These are phyloP conservation scores for Drosophila sucinea DNA, from an alignment of 1,140 invertebrate species.

Conservation along the genomic window DNA sequence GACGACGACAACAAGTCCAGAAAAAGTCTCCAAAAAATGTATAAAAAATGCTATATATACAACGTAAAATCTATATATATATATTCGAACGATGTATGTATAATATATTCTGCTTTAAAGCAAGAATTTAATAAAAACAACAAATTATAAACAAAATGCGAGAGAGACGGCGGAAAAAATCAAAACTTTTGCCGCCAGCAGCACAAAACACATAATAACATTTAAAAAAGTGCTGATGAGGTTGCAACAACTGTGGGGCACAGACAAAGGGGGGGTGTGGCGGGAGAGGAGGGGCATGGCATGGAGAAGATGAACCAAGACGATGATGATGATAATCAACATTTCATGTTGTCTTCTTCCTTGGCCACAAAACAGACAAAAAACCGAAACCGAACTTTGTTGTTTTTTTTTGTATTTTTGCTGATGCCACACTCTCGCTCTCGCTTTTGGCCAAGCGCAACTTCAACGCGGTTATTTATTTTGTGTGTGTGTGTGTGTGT, in stretches of 20 bases:
- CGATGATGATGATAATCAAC: conserved; percentile 41
- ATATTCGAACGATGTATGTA: conserved; percentile 45
- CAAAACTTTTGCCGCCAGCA: conserved; percentile 47
- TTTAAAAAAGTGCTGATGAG: conserved; percentile 54
- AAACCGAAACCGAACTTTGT: conserved; percentile 4
- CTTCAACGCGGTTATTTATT: conserved; percentile 42
- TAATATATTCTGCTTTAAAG: conserved; percentile 39
- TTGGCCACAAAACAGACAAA: conserved; percentile 20
- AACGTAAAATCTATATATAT: neutral
- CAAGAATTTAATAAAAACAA: conserved; percentile 35
- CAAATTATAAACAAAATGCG: conserved; percentile 39
- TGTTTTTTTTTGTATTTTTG: conserved; percentile 14
- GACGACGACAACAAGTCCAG: conserved; percentile 70
- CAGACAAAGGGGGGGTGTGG: conserved; percentile 10
- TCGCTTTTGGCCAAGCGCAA: neutral
- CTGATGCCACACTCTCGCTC: conserved; percentile 54
- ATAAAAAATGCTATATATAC: neutral
- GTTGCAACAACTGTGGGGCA: conserved; percentile 14
- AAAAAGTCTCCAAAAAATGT: conserved; percentile 45
- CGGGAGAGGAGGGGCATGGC: neutral
- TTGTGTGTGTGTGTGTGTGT: conserved; percentile 16
- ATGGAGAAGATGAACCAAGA: neutral
- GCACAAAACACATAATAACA: conserved; percentile 53
- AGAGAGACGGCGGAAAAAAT: neutral
- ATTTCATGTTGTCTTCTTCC: conserved; percentile 43